These are phyloP conservation scores for Myioborus miniatus DNA, from an alignment of 2,797 vertebrate genomes.

Conservation along the genomic window DNA sequence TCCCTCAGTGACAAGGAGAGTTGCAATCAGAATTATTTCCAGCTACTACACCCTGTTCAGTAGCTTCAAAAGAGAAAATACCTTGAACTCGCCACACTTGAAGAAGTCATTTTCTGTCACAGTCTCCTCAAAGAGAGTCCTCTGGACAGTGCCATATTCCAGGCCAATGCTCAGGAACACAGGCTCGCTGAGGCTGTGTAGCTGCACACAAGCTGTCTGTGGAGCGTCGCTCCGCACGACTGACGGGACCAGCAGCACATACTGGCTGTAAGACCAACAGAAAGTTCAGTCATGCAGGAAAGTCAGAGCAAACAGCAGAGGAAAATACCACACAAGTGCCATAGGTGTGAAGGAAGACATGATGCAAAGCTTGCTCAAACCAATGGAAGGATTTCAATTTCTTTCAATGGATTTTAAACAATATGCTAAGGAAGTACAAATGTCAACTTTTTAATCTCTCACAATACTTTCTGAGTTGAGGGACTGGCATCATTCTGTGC, in stretches of 20 bases:
- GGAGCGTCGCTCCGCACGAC: constrained; percentile 47
- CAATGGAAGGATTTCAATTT: not conserved
- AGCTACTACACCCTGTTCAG: not conserved
- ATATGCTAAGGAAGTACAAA: not conserved
- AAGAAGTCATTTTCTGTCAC: constrained; percentile 41
- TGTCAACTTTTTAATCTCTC: not conserved
- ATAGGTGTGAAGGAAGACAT: fast-evolving
- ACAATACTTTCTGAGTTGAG: not conserved
- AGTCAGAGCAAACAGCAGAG: not conserved
- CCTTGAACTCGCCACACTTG: constrained; percentile 65
- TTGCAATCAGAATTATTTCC: not conserved
- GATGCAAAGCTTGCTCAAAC: not conserved
- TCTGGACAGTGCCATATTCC: constrained; percentile 12
- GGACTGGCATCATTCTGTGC: not conserved
- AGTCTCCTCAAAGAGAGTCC: constrained; percentile 43
- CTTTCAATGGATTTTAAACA: not conserved
- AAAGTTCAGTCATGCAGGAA: not conserved
- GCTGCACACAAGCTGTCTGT: constrained; percentile 67
- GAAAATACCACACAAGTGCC: not conserved
- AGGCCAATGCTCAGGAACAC: constrained; percentile 45
- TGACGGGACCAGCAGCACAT: constrained; percentile 63
- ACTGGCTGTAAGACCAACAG: constrained; percentile 43
- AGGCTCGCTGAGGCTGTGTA: constrained; percentile 58
- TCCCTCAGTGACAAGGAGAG: not conserved
- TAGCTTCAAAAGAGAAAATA: constrained; percentile 2